Evolutionary conservation across 2,888 invertebrate species (phyloP).

Genomic region (Herminia tarsipennalis): DNA sequence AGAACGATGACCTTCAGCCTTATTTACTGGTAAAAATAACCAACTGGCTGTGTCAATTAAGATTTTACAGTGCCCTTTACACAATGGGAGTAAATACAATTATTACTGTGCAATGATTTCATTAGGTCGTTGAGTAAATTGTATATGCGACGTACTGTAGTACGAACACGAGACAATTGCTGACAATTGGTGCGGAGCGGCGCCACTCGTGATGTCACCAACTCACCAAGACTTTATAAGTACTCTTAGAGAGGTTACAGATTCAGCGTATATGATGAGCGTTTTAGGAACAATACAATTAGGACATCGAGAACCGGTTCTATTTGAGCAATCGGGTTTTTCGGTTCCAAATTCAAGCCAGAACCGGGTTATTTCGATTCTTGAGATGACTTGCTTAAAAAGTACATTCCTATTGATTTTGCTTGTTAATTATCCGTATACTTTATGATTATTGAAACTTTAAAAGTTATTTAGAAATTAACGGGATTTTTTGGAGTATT

Average conservation of each 20-base stretch:
- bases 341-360: no score
- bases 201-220: slow-evolving; percentile 80
- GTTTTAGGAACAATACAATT: no score
- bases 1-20: slow-evolving; percentile 69
- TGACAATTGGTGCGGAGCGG: slow-evolving; percentile 76
- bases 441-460: no score
- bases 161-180: slow-evolving; percentile 76
- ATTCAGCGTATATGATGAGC: no score
- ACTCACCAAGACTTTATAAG: slow-evolving; percentile 40
- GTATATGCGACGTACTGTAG: slow-evolving; percentile 50
- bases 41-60: slow-evolving; percentile 49
- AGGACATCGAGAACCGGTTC: background rate
- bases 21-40: slow-evolving; percentile 47
- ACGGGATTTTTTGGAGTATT: no score
- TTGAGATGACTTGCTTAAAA: no score
- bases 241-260: no score
- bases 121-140: slow-evolving; percentile 62
- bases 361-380: no score
- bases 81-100: slow-evolving; percentile 62
- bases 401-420: no score
- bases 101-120: slow-evolving; percentile 72
- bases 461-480: no score
- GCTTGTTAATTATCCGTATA: no score
- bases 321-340: no score
- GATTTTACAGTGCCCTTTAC: slow-evolving; percentile 60